Base-by-base conservation (phyloP, 2,888 invertebrate genomes). In the Apamea sordens region DNA sequence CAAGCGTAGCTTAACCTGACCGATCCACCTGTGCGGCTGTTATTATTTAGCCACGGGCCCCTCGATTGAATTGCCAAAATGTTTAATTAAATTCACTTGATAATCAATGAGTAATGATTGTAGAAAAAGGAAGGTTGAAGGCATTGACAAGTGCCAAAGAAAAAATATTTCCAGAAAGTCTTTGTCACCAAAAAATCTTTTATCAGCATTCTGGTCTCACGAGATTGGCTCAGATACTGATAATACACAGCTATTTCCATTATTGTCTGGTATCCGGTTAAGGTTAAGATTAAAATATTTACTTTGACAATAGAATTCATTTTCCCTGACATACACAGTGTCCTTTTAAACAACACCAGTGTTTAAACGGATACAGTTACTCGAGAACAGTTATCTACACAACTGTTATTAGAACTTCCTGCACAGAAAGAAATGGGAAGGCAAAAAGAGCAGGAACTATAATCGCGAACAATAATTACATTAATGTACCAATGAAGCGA, bases 401-500 rank as follows among this genome's bases (percentile, higher is more conserved):
- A 79, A 74, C 65, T 79, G 77, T 63, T 68, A 76, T 76, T 82
- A 82, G 74, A 79, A 84, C 72, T 84, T 78, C 80, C 79, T 75
- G 72, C 44, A 47, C 4, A 81, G 53, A 70, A 76, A 79, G 79
- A 76, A 86, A 82, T 77, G 32, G 67, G 61, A 80, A 79, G n/a
- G 53, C 56, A 74, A 80, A 84, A 75, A 79, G 59, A 67, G 64
- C 47, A 83, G 75, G 64, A 84, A 83, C 64, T 79, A 64, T 56
- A 65, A 75, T 64, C 44, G 53, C 69, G 61, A 77, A 76, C 88
- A 82, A 83, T 84, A 84, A 89, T 86, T 89, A 81, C 74, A 77
- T 85, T 81, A 85, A 86, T 82, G 77, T 79, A 71, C 53, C 73
- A 76, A 82, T 82, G 81, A 80, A 80, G 79, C 81, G 80, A 77